A percentile compares a stretch with the other conserved stretches of the same genome.
phyloP scores from a whole-genome alignment of 1,140 invertebrate species.

The Papilio dardanus region DNA sequence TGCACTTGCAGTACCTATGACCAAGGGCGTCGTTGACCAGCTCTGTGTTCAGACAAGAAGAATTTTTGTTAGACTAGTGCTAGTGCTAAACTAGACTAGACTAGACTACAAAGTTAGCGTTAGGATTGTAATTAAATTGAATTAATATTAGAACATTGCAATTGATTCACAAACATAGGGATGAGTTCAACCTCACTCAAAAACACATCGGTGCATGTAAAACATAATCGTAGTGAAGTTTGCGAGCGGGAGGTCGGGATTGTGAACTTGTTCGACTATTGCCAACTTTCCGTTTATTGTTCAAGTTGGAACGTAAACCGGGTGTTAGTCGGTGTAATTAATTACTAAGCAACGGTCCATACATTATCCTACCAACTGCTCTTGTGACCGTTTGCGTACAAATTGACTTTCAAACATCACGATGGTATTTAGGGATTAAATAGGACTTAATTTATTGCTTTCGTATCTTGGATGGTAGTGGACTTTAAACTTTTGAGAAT shows the following conservation, averaged over 20 bases:
- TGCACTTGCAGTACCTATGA: too few species aligned
- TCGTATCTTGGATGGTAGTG: background rate
- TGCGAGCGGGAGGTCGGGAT: background rate
- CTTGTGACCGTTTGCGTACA: conserved; percentile 42
- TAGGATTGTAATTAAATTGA: background rate
- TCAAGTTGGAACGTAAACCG: conserved; percentile 46
- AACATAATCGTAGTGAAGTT: conserved; percentile 36
- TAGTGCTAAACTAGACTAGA: too few species aligned
- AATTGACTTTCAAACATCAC: conserved; percentile 43
- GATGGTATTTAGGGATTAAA: conserved; percentile 26
- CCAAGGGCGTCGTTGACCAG: too few species aligned
- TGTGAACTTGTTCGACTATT: conserved; percentile 31
- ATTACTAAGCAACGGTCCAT: conserved; percentile 51
- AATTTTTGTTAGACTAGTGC: too few species aligned
- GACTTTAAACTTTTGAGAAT: background rate
- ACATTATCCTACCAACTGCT: conserved; percentile 41
- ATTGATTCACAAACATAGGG: background rate
- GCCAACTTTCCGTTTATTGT: conserved; percentile 54
- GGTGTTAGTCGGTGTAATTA: conserved; percentile 53
- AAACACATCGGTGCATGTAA: conserved; percentile 25
- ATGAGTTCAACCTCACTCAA: conserved; percentile 5
- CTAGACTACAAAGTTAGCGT: too few species aligned
- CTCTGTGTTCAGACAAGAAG: too few species aligned
- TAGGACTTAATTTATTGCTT: background rate
- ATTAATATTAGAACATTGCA: background rate